Conservation (phyloP, 2,888 invertebrate genomes). For the Heliconius aoede region DNA sequence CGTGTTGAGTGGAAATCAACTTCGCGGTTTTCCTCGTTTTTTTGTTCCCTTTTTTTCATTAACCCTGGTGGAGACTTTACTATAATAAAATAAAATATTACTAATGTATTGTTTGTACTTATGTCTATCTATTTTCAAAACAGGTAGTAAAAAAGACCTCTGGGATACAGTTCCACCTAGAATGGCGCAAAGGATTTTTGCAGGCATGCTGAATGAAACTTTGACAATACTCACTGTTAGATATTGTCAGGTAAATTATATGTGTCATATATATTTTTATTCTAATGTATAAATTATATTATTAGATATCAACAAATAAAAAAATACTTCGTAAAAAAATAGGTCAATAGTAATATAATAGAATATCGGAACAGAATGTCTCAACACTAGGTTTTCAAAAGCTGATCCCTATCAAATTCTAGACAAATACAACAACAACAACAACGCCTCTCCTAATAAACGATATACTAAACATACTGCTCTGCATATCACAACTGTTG, state of each 20-base stretch:
- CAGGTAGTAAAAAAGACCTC: conserved; percentile 90
- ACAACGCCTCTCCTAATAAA: conserved; percentile 83
- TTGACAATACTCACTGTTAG: conserved; percentile 90
- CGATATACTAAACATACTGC: conserved; percentile 89
- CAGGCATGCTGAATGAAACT: conserved; percentile 93
- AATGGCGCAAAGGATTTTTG: conserved; percentile 93
- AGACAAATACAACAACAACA: conserved; percentile 86
- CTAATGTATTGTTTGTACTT: neutral
- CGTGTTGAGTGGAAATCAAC: too few relatives aligned
- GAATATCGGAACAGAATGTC: too few relatives aligned
- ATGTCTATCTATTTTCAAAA: neutral
- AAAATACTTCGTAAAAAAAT: too few relatives aligned
- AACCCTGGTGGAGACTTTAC: too few relatives aligned
- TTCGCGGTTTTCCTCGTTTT: too few relatives aligned
- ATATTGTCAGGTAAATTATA: conserved; percentile 87
- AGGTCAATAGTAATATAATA: too few relatives aligned
- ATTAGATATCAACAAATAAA: too few relatives aligned
- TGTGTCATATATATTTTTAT: neutral
- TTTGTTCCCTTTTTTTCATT: too few relatives aligned
- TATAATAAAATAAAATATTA: neutral
- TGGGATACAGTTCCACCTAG: conserved; percentile 95
- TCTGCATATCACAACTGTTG: conserved; percentile 89
- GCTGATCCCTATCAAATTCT: neutral
- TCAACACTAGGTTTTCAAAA: too few relatives aligned
- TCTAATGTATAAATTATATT: too few relatives aligned